Conservation (phyloP, 53 echinoderm and acorn worm species). For the Holothuria leucospilota region DNA sequence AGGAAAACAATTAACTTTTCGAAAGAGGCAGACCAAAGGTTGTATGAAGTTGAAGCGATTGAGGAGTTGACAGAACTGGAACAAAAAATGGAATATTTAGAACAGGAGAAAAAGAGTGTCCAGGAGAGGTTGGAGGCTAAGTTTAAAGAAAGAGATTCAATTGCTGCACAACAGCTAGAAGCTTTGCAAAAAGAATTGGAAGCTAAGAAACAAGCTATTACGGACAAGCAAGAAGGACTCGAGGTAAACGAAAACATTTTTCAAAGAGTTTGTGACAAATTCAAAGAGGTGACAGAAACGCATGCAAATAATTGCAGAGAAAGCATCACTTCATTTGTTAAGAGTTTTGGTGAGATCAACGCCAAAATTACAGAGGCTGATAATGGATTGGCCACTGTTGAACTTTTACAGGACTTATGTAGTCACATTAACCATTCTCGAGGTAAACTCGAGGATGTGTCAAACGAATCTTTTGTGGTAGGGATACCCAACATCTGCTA, state of each 20-base stretch:
- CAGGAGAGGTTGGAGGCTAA: neutral
- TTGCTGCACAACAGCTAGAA: neutral
- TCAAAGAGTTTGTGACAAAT: neutral
- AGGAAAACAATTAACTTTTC: neutral
- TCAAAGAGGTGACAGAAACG: constrained; percentile 10
- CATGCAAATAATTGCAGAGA: constrained; percentile 14
- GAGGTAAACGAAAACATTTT: neutral
- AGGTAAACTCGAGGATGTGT: neutral
- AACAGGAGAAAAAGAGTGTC: neutral
- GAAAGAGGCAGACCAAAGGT: constrained; percentile 30
- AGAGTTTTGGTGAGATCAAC: constrained; percentile 7
- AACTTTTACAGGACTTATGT: constrained; percentile 9
- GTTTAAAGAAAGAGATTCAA: constrained; percentile 3
- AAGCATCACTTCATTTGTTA: constrained; percentile 2
- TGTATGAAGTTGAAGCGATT: constrained; percentile 26
- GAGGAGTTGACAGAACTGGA: neutral
- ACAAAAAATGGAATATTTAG: constrained; percentile 3
- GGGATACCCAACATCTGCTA: constrained; percentile 15
- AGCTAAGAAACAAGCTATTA: neutral
- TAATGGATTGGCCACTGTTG: neutral
- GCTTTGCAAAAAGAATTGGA: constrained; percentile 3
- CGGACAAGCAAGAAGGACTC: neutral
- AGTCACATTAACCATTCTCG: neutral
- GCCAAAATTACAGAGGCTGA: constrained; percentile 5
- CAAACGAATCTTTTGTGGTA: constrained; percentile 36